phyloP scores from a whole-genome alignment of 2,113 vertebrate species.

The Salvelinus alpinus region DNA sequence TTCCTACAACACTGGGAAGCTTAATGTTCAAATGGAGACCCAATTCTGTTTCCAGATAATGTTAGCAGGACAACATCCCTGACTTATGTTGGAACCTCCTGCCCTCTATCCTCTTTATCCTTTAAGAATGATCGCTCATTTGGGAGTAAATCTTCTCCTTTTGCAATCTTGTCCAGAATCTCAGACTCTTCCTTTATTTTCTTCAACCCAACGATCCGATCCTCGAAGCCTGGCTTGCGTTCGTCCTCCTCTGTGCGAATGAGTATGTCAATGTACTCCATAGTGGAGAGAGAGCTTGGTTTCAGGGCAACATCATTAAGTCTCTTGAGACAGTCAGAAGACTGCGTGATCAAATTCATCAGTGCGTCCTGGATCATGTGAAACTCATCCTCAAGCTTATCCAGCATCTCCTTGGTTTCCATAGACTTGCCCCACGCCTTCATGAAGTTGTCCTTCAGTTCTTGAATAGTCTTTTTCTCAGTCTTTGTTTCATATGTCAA shows the following conservation, averaged over 20 bases:
- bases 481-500: slow-evolving; percentile 36
- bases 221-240: slow-evolving; percentile 35
- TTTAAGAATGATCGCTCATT: not conserved
- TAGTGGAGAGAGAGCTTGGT: slow-evolving; percentile 38
- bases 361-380: not conserved
- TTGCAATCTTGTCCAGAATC: slow-evolving; percentile 25
- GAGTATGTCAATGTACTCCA: slow-evolving; percentile 37
- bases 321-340: slow-evolving; percentile 30
- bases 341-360: slow-evolving; percentile 25
- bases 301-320: slow-evolving; percentile 48
- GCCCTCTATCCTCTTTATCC: no score
- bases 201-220: slow-evolving; percentile 17
- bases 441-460: slow-evolving; percentile 46
- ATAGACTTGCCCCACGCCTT: slow-evolving; percentile 32
- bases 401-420: slow-evolving; percentile 28
- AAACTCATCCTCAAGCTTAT: slow-evolving; percentile 24
- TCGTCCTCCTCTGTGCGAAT: slow-evolving; percentile 43
- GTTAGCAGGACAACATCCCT: no score
- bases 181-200: slow-evolving; percentile 28
- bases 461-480: slow-evolving; percentile 28
- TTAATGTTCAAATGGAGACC: no score
- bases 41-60: no score
- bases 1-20: no score
- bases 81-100: no score
- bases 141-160: slow-evolving; percentile 19